These are phyloP conservation scores for Lynx canadensis DNA, from an alignment of 2,113 vertebrate species.

Conservation along the genomic window DNA sequence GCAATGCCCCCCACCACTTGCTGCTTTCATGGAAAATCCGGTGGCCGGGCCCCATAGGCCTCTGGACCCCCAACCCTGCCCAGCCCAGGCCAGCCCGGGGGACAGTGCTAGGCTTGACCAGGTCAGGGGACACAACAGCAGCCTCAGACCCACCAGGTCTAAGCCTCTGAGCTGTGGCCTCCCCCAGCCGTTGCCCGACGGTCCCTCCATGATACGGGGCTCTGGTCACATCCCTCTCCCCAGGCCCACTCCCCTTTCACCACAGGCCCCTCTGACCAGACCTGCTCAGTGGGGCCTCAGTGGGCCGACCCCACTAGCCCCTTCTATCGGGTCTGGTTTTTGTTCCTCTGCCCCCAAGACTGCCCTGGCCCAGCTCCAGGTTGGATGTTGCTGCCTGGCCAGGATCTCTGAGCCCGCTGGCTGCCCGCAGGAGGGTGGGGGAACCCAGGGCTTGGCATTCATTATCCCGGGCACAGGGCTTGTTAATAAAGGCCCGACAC, in stretches of 20 bases:
- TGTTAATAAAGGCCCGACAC: background rate
- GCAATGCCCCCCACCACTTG: rapidly evolving
- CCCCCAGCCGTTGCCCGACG: rapidly evolving
- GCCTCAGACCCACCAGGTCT: background rate
- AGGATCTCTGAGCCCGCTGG: background rate
- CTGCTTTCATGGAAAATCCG: background rate
- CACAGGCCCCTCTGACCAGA: background rate
- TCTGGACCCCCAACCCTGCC: no score
- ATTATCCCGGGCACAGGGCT: background rate
- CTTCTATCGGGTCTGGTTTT: background rate
- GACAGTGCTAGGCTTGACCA: background rate
- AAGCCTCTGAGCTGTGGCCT: background rate
- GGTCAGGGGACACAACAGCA: background rate
- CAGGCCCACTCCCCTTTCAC: background rate
- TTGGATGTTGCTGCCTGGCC: background rate
- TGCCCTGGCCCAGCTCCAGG: background rate
- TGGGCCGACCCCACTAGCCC: background rate
- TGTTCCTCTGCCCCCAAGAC: background rate
- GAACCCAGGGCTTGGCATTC: background rate
- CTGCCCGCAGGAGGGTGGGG: background rate
- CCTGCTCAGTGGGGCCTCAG: background rate
- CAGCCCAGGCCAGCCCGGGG: background rate
- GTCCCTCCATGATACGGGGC: background rate
- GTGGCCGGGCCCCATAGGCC: background rate
- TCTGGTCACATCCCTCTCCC: background rate